Evolutionary conservation across 2,113 vertebrate species (phyloP).

Genomic region (Channa maculata): DNA sequence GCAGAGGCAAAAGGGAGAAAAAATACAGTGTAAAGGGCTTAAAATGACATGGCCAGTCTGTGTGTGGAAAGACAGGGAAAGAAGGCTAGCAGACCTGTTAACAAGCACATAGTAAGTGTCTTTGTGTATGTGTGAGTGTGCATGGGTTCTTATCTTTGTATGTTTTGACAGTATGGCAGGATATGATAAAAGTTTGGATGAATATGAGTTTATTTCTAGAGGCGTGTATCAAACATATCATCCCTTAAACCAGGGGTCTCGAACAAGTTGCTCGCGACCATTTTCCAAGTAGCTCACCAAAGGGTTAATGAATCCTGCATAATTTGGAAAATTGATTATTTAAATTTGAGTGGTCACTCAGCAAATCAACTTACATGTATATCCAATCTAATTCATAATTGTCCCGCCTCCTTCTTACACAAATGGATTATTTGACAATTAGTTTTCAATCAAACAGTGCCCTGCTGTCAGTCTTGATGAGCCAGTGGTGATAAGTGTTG

Average conservation of each 20-base stretch:
- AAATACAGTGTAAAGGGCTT: conserved; percentile 29
- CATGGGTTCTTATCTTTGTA: neutral
- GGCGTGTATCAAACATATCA: conserved; percentile 34
- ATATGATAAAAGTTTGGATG: conserved; percentile 39
- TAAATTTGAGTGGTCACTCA: too few species aligned
- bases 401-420: too few species aligned
- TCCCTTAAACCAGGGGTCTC: conserved; percentile 7
- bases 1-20: conserved; percentile 19
- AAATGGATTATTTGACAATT: too few species aligned
- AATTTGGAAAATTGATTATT: too few species aligned
- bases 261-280: too few species aligned
- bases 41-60: conserved; percentile 21
- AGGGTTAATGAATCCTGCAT: too few species aligned
- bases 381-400: too few species aligned
- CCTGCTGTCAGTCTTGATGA: too few species aligned
- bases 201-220: conserved; percentile 43
- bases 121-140: conserved; percentile 7
- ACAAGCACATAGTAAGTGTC: conserved; percentile 33
- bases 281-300: too few species aligned
- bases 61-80: neutral
- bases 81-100: conserved; percentile 35
- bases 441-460: too few species aligned
- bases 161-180: conserved; percentile 34
- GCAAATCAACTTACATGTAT: too few species aligned
- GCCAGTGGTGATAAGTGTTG: too few species aligned